Conservation (phyloP, 2,113 vertebrate genomes). For the Podarcis muralis region DNA sequence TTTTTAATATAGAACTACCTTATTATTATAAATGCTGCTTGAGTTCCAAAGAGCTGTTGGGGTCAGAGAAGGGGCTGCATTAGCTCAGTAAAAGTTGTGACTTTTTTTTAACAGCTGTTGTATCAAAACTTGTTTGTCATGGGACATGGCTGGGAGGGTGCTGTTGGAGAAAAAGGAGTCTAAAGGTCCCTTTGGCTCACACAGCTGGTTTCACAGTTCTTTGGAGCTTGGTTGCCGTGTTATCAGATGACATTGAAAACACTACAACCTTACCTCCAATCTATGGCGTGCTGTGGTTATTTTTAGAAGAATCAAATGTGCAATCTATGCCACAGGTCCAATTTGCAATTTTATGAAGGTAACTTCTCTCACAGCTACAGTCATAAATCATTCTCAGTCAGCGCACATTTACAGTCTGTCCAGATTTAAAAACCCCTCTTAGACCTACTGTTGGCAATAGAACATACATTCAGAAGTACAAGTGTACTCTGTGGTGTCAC, state of each 20-base stretch:
- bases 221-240: background rate
- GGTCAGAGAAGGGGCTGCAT: background rate
- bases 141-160: background rate
- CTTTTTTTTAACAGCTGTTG: background rate
- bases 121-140: background rate
- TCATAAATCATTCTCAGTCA: slow-evolving; percentile 7
- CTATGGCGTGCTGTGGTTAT: background rate
- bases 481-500: slow-evolving; percentile 13
- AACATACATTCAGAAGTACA: slow-evolving; percentile 22
- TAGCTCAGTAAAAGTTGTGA: background rate
- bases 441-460: slow-evolving; percentile 12
- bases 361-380: slow-evolving; percentile 5
- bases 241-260: slow-evolving; percentile 17
- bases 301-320: background rate
- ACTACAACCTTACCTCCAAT: background rate
- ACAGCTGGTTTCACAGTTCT: background rate
- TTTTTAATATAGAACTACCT: background rate
- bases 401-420: slow-evolving; percentile 12
- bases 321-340: background rate
- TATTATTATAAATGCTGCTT: background rate
- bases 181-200: background rate
- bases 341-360: slow-evolving; percentile 24
- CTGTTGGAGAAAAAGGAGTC: background rate
- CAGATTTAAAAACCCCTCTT: slow-evolving; percentile 41
- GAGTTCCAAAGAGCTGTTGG: background rate